phyloP scores from a whole-genome alignment of 2,797 vertebrate genomes.

The Lithobates pipiens region DNA sequence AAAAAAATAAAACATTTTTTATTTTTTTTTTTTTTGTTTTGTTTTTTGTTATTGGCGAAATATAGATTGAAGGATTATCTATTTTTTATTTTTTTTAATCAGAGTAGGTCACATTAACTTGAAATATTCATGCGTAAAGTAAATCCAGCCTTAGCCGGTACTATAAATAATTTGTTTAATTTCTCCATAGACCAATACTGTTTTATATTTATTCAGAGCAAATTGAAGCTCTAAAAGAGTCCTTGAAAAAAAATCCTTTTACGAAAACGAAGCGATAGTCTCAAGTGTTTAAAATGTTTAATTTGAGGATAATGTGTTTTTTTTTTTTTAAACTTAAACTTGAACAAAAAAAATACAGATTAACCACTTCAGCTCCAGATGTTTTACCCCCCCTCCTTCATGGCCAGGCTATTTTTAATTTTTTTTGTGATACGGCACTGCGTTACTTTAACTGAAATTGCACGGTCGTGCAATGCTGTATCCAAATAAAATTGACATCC shows the following conservation, averaged over 20 bases:
- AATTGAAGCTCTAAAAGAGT: constrained; percentile 34
- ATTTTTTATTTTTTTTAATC: constrained; percentile 54
- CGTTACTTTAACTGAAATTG: no score
- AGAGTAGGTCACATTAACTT: constrained; percentile 19
- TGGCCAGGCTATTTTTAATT: no score
- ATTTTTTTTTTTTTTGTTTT: neutral
- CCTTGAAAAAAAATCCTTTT: constrained; percentile 39
- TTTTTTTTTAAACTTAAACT: no score
- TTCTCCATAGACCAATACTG: constrained; percentile 35
- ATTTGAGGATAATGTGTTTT: neutral
- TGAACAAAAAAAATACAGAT: no score
- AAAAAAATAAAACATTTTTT: neutral
- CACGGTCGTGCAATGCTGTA: no score
- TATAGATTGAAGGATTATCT: constrained; percentile 19
- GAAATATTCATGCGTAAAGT: constrained; percentile 20
- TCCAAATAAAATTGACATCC: no score
- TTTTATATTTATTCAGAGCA: constrained; percentile 41
- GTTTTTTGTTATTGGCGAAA: constrained; percentile 11
- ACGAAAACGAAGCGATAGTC: neutral
- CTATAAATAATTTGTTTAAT: constrained; percentile 56
- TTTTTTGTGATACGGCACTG: no score
- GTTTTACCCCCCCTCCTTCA: no score
- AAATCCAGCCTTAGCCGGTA: neutral
- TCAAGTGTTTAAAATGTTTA: neutral
- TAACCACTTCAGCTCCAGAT: no score